These are phyloP conservation scores for Aldabrachelys gigantea DNA, from an alignment of 2,113 vertebrate genomes.

Conservation along the genomic window DNA sequence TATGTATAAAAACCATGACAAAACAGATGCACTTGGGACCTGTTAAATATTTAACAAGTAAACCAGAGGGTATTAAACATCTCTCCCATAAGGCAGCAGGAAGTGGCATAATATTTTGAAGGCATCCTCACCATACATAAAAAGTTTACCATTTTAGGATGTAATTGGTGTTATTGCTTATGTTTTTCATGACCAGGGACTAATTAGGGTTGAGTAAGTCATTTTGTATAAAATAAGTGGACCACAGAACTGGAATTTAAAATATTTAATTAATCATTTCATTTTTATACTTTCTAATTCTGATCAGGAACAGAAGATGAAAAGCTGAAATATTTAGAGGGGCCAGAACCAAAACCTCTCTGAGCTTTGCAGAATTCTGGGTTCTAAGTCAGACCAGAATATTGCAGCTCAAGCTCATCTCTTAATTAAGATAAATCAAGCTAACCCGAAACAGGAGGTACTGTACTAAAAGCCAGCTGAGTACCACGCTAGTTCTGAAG, in stretches of 20 bases:
- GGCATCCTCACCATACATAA: background rate
- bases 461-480: no score
- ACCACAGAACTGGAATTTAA: background rate
- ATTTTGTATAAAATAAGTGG: background rate
- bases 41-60: no score
- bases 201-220: background rate
- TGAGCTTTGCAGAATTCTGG: no score
- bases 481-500: no score
- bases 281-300: background rate
- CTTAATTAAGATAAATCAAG: no score
- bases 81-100: background rate
- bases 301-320: background rate
- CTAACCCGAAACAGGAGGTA: no score
- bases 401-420: no score
- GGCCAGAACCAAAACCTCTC: no score
- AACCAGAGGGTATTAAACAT: no score
- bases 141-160: background rate
- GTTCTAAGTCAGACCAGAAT: no score
- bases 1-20: no score
- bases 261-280: background rate
- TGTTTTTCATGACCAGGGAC: background rate
- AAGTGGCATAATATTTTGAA: background rate
- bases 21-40: no score
- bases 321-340: background rate
- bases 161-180: background rate